Evolutionary conservation across 2,797 vertebrate species (phyloP).

Genomic region (Loriculus beryllinus): DNA sequence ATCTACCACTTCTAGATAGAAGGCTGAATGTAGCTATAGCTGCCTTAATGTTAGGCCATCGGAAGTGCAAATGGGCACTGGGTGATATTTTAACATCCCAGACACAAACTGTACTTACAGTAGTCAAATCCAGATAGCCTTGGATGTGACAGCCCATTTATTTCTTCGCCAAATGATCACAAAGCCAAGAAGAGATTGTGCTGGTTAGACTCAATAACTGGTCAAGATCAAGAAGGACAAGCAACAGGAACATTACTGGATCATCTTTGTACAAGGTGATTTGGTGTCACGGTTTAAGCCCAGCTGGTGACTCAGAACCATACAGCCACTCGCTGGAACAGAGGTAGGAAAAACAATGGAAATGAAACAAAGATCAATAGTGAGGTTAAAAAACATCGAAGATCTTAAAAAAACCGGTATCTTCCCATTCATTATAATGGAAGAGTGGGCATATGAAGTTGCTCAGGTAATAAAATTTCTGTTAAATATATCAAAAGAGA

Average conservation of each 20-base stretch:
- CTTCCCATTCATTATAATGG: background rate
- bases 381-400: background rate
- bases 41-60: background rate
- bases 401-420: background rate
- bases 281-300: background rate
- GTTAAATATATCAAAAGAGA: background rate
- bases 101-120: background rate
- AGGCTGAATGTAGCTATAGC: background rate
- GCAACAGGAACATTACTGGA: background rate
- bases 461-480: background rate
- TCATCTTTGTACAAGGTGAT: background rate
- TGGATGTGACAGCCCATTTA: background rate
- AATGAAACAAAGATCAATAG: background rate
- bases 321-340: background rate
- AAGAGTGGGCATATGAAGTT: background rate
- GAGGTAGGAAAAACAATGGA: background rate
- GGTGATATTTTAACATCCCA: background rate
- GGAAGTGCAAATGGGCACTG: background rate
- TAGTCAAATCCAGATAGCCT: background rate
- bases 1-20: background rate
- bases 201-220: background rate
- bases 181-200: background rate
- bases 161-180: background rate
- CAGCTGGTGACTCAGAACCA: background rate
- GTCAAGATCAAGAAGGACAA: background rate